Percentiles rank a stretch among this genome's conserved stretches.
Conservation (phyloP, 2,888 invertebrate genomes). For the Nemapogon koenigi region DNA sequence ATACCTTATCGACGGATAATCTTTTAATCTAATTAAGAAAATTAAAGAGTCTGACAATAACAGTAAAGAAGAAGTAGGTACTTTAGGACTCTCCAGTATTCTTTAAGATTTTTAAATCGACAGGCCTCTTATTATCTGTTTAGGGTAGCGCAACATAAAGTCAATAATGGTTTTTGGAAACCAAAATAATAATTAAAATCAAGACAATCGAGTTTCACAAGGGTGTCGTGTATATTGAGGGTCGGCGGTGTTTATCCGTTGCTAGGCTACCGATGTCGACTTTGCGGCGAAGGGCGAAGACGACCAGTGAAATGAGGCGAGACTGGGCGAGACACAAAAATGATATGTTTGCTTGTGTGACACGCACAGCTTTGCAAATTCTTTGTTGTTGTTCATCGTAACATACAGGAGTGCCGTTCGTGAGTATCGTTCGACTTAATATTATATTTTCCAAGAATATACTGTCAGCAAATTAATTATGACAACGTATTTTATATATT, state of each 20-base stretch:
- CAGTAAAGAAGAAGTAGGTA: too few species aligned
- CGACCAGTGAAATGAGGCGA: slow-evolving; percentile 44
- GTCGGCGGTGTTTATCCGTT: slow-evolving; percentile 44
- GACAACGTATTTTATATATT: slow-evolving; percentile 14
- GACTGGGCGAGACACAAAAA: slow-evolving; percentile 32
- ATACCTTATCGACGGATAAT: too few species aligned
- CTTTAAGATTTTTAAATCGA: too few species aligned
- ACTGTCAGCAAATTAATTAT: too few species aligned
- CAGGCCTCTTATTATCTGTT: too few species aligned
- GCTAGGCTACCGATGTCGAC: slow-evolving; percentile 41
- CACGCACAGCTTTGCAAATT: slow-evolving; percentile 33
- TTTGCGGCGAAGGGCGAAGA: slow-evolving; percentile 44
- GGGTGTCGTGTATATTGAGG: slow-evolving; percentile 22
- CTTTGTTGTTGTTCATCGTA: slow-evolving; percentile 31
- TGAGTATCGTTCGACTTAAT: slow-evolving; percentile 25
- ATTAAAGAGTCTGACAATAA: too few species aligned
- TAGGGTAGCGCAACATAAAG: too few species aligned
- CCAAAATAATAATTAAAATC: too few species aligned
- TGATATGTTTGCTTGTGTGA: slow-evolving; percentile 41
- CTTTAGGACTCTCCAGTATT: too few species aligned
- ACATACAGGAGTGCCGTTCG: slow-evolving; percentile 26
- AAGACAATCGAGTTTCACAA: slow-evolving; percentile 4
- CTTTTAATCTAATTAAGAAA: too few species aligned
- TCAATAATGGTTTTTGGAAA: too few species aligned
- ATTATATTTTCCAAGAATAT: too few species aligned